These are phyloP conservation scores for Oryzias sinensis DNA, from an alignment of 2,797 vertebrate genomes.

Conservation along the genomic window DNA sequence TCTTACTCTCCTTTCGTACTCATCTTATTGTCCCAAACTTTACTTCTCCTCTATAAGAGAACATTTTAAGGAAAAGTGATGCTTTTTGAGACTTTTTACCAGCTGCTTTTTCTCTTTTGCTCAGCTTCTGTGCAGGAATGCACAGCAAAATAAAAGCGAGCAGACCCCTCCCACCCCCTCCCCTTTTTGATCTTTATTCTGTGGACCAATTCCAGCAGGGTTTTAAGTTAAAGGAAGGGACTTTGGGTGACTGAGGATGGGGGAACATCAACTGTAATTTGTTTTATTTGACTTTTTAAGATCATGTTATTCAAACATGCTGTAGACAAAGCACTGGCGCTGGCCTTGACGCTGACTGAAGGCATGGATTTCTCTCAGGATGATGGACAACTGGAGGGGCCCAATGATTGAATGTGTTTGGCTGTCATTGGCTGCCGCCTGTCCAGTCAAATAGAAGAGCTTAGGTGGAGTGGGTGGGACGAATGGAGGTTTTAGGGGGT, in stretches of 20 bases:
- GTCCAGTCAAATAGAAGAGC: conserved; percentile 66
- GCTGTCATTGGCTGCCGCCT: conserved; percentile 71
- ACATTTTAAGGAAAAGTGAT: conserved; percentile 57
- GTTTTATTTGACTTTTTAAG: conserved; percentile 71
- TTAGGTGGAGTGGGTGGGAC: conserved; percentile 57
- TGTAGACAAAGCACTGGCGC: conserved; percentile 56
- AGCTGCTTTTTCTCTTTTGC: conserved; percentile 55
- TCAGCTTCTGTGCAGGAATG: conserved; percentile 66
- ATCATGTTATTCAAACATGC: conserved; percentile 63
- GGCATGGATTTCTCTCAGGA: conserved; percentile 87
- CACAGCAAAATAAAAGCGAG: conserved; percentile 61
- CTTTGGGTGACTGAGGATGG: conserved; percentile 30
- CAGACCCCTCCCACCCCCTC: conserved; percentile 35
- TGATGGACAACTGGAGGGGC: conserved; percentile 67
- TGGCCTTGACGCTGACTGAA: conserved; percentile 73
- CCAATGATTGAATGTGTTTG: conserved; percentile 82
- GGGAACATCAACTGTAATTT: conserved; percentile 48
- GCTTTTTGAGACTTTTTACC: conserved; percentile 59
- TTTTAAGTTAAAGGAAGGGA: conserved; percentile 33
- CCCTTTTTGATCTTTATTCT: conserved; percentile 59
- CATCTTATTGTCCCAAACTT: conserved; percentile 34
- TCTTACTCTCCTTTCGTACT: conserved; percentile 16
- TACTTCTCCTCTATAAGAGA: conserved; percentile 22
- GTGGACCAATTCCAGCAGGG: conserved; percentile 77
- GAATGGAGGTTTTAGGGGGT: conserved; percentile 50